These are phyloP conservation scores for Globodera rostochiensis DNA, from an alignment of 1,140 invertebrate genomes.

Conservation along the genomic window DNA sequence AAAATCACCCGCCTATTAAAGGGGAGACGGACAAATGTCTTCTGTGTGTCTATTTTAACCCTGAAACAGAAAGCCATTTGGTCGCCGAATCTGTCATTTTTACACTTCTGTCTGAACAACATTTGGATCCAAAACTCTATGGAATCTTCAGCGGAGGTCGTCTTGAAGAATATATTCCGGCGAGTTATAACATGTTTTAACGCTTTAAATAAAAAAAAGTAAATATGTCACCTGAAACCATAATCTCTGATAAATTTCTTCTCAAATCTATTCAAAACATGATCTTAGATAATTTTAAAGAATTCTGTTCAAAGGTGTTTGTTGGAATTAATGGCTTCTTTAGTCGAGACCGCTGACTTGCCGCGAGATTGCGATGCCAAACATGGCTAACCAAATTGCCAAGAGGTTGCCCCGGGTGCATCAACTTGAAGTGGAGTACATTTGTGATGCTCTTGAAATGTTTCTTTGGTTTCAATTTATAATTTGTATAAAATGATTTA, in stretches of 20 bases:
- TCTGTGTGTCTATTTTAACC: constrained; percentile 64
- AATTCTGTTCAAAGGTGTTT: constrained; percentile 2
- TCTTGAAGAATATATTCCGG: constrained; percentile 92
- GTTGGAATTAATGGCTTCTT: background rate
- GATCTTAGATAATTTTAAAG: background rate
- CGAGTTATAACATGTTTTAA: constrained; percentile 64
- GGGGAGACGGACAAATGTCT: constrained; percentile 64
- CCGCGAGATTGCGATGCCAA: constrained; percentile 52
- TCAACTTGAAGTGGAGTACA: constrained; percentile 63
- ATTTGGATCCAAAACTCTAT: constrained; percentile 88
- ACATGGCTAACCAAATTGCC: constrained; percentile 63
- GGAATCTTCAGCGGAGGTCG: constrained; percentile 92
- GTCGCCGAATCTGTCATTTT: constrained; percentile 65
- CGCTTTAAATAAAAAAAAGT: too few relatives aligned
- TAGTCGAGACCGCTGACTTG: constrained; percentile 63
- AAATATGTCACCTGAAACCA: too few relatives aligned
- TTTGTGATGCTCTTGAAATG: constrained; percentile 62
- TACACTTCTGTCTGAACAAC: constrained; percentile 75
- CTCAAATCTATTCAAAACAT: too few relatives aligned
- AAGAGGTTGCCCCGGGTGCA: constrained; percentile 63
- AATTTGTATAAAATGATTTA: background rate
- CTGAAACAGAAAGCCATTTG: constrained; percentile 64
- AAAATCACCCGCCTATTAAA: constrained; percentile 58
- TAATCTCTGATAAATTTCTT: too few relatives aligned
- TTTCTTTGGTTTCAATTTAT: background rate